A percentile compares a stretch with the other conserved stretches of the same genome.
phyloP scores from a whole-genome alignment of 2,113 vertebrate species.

The Oncorhynchus tshawytscha region DNA sequence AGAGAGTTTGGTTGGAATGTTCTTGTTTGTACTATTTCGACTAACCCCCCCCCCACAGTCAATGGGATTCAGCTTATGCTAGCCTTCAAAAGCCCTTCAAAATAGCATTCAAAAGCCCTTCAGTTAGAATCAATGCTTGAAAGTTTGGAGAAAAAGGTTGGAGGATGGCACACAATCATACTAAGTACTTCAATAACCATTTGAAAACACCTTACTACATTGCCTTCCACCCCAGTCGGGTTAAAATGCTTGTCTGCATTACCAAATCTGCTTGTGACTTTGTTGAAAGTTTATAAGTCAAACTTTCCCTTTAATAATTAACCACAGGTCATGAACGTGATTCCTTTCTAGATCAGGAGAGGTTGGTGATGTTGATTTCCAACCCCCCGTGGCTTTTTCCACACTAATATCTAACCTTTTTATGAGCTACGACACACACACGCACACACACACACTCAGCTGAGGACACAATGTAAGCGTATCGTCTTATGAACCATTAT shows the following conservation, averaged over 20 bases:
- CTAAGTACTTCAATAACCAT: neutral
- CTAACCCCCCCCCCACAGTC: neutral
- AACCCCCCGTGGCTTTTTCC: neutral
- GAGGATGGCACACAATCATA: too few relatives aligned
- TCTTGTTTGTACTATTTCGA: neutral
- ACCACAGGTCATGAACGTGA: neutral
- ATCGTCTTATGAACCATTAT: neutral
- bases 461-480: neutral
- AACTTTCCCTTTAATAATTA: slow-evolving; percentile 1
- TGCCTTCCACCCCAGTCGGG: too few relatives aligned
- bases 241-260: neutral
- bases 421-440: neutral
- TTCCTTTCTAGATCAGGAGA: neutral
- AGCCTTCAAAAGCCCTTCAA: too few relatives aligned
- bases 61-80: neutral
- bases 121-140: too few relatives aligned
- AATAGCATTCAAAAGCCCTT: too few relatives aligned
- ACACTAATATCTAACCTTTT: neutral
- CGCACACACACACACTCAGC: neutral
- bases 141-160: too few relatives aligned
- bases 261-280: neutral
- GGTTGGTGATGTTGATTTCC: neutral
- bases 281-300: neutral
- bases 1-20: neutral
- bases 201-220: neutral